Evolutionary conservation across 2,888 invertebrate genomes (phyloP).

Genomic region (Sinhomidia bicolor): DNA sequence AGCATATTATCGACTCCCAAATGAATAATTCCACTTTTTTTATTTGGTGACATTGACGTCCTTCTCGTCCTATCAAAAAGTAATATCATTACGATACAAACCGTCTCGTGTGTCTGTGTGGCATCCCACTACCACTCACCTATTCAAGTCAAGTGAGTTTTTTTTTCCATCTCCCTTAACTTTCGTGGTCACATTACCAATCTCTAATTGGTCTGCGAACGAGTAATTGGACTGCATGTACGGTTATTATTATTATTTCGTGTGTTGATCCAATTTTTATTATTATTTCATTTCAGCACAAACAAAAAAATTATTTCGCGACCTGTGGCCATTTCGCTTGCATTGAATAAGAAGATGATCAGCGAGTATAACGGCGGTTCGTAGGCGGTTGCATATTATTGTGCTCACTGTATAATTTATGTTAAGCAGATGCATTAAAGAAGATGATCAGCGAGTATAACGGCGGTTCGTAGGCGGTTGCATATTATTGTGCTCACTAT

Average conservation of each 20-base stretch:
- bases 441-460: no score
- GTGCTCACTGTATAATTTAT: not conserved
- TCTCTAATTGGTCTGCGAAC: not conserved
- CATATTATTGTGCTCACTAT: not conserved
- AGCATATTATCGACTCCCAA: no score
- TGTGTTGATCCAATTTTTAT: not conserved
- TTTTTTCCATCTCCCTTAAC: no score
- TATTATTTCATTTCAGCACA: no score
- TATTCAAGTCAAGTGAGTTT: slow-evolving; percentile 52
- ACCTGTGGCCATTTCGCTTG: not conserved
- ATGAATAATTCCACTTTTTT: not conserved
- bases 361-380: no score
- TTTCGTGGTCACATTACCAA: no score
- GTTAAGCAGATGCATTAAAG: not conserved
- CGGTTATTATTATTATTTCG: not conserved
- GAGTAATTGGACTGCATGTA: not conserved
- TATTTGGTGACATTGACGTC: not conserved
- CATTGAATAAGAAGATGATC: no score
- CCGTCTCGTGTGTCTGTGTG: not conserved
- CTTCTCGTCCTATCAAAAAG: not conserved
- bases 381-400: no score
- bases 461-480: no score
- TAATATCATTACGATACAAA: not conserved
- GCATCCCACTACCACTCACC: not conserved
- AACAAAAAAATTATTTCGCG: not conserved